A percentile compares a stretch with the other conserved stretches of the same genome.
Evolutionary conservation across 2,113 vertebrate species (phyloP).

Genomic region (Oreochromis tanganicae): DNA sequence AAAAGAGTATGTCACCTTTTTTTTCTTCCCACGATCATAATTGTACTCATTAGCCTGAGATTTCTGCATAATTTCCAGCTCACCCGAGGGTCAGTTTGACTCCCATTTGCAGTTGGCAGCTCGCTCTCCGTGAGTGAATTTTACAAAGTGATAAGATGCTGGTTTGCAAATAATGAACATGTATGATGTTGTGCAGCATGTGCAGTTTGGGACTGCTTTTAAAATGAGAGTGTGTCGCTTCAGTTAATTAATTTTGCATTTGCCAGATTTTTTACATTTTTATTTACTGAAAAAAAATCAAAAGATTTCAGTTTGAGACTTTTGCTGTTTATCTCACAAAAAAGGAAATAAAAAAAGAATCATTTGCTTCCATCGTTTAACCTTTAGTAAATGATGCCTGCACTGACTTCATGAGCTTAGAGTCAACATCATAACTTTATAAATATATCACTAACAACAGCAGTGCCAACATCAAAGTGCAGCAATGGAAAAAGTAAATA

Average conservation of each 20-base stretch:
- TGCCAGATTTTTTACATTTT: not conserved
- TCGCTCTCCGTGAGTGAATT: not conserved
- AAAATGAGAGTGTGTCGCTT: not conserved
- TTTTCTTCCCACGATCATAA: not conserved
- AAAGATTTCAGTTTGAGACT: not conserved
- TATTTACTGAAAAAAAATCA: not conserved
- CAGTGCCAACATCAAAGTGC: constrained; percentile 42
- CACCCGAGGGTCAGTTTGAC: not conserved
- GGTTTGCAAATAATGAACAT: not conserved
- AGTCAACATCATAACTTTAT: not conserved
- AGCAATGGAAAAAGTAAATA: not conserved
- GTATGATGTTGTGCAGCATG: not conserved
- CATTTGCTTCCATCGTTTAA: not conserved
- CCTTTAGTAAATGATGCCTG: not conserved
- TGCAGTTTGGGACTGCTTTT: not conserved
- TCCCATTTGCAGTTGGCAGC: not conserved
- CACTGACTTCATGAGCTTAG: not conserved
- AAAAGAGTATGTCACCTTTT: not conserved
- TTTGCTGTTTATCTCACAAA: not conserved
- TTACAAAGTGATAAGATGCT: not conserved
- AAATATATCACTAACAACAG: constrained; percentile 12
- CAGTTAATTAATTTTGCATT: not conserved
- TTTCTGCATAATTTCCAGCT: not conserved
- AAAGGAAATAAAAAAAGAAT: not conserved
- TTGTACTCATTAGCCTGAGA: not conserved